These are phyloP conservation scores for Hexactinellida sp. DNA, from an alignment of 37 sponge, comb jelly and placozoan species.

Conservation along the genomic window DNA sequence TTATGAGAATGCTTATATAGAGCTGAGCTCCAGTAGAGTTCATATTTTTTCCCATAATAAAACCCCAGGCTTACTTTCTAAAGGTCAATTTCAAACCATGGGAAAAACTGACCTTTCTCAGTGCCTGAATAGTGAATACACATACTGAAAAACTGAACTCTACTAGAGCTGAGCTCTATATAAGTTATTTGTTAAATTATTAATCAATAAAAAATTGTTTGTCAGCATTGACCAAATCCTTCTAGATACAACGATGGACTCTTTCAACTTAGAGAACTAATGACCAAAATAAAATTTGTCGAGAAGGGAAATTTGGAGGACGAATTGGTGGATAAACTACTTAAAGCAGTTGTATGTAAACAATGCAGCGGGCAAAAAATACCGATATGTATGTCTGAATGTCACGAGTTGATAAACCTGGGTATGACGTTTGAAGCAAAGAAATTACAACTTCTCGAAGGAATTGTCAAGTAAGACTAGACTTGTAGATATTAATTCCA, in stretches of 20 bases:
- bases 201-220: no score
- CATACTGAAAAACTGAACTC: no score
- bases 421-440: not conserved
- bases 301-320: not conserved
- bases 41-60: no score
- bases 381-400: not conserved
- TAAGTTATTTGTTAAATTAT: no score
- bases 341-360: not conserved
- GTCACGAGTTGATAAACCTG: not conserved
- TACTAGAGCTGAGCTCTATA: no score
- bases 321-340: not conserved
- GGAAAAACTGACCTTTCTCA: no score
- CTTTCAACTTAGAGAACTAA: not conserved
- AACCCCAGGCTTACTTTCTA: no score
- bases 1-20: no score
- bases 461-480: not conserved
- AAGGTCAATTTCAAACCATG: no score
- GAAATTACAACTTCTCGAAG: not conserved
- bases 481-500: not conserved
- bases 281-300: not conserved
- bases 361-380: not conserved
- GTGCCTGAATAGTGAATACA: not conserved
- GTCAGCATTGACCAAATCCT: no score
- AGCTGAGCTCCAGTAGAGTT: no score
- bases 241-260: not conserved